phyloP scores from a whole-genome alignment of 2,797 vertebrate species.

The Margarornis squamiger region DNA sequence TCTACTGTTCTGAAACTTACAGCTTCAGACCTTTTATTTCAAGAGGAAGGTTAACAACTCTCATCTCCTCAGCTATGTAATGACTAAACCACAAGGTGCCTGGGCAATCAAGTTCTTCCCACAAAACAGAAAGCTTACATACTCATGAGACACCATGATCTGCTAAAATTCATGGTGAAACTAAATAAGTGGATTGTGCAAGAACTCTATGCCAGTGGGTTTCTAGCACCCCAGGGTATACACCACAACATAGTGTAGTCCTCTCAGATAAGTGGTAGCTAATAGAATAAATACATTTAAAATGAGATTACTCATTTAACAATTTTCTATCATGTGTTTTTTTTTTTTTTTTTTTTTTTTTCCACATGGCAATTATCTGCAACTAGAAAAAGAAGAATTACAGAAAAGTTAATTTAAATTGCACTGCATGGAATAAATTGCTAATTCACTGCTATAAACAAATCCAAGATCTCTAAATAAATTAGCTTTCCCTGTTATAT shows the following conservation, averaged over 20 bases:
- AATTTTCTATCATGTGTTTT: not conserved
- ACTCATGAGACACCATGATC: not conserved
- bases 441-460: slow-evolving; percentile 5
- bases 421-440: not conserved
- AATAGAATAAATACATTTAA: slow-evolving; percentile 14
- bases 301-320: not conserved
- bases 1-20: not conserved
- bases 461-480: not conserved
- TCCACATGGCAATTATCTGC: slow-evolving; percentile 11
- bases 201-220: not conserved
- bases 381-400: not conserved
- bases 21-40: not conserved
- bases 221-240: not conserved
- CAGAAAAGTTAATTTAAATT: slow-evolving; percentile 22
- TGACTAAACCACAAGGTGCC: not conserved
- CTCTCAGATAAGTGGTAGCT: not conserved
- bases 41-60: not conserved
- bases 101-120: not conserved
- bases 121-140: not conserved
- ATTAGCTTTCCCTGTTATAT: not conserved
- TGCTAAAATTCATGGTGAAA: not conserved
- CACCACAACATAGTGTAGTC: not conserved
- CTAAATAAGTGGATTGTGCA: not conserved
- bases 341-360: slow-evolving; percentile 44
- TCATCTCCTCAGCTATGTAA: not conserved